Evolutionary conservation across 2,113 vertebrate genomes (phyloP).

Genomic region (Ailurus styani): DNA sequence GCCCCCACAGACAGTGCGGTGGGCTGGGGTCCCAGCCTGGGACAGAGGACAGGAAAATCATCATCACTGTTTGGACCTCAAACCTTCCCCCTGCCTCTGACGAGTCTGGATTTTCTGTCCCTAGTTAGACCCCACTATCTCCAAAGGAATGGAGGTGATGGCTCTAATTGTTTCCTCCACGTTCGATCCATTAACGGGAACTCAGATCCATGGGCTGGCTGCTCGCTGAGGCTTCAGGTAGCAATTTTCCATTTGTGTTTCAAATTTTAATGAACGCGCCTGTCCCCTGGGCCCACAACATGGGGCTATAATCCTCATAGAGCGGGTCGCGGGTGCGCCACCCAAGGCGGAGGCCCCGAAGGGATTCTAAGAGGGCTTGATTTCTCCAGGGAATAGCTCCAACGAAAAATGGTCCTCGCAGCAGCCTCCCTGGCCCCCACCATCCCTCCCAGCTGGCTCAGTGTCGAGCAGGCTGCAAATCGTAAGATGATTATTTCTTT

Average conservation of each 20-base stretch:
- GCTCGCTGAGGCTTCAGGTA: slow-evolving; percentile 80
- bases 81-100: background rate
- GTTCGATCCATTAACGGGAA: slow-evolving; percentile 78
- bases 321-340: slow-evolving; percentile 54
- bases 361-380: slow-evolving; percentile 71
- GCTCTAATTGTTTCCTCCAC: slow-evolving; percentile 69
- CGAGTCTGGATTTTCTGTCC: background rate
- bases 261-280: slow-evolving; percentile 84
- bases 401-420: slow-evolving; percentile 63
- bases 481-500: slow-evolving; percentile 75
- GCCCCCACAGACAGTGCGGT: background rate
- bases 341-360: slow-evolving; percentile 60
- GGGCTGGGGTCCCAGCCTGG: background rate
- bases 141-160: slow-evolving; percentile 58
- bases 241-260: slow-evolving; percentile 84
- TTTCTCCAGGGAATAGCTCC: slow-evolving; percentile 76
- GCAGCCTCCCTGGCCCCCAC: slow-evolving; percentile 19
- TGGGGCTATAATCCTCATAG: slow-evolving; percentile 59
- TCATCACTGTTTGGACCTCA: background rate
- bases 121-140: background rate
- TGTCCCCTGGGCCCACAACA: slow-evolving; percentile 70
- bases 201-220: slow-evolving; percentile 75
- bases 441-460: background rate
- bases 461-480: slow-evolving; percentile 70
- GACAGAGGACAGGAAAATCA: background rate